Conservation (phyloP, 2,113 vertebrate genomes). For the Megatriorchis doriae region DNA sequence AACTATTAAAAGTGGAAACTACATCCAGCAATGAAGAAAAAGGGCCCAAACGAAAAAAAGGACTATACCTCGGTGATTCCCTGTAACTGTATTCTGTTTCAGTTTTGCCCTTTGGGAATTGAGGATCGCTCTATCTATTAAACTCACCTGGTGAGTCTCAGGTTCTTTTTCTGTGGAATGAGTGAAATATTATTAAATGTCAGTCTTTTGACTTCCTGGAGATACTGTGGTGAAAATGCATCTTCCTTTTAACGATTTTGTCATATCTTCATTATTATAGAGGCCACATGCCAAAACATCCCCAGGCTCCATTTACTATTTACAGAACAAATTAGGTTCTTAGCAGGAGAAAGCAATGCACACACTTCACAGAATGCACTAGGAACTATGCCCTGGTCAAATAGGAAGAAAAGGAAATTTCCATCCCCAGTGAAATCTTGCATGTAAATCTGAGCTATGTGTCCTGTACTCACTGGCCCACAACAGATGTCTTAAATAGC, state of each 20-base stretch:
- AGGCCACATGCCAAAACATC: not conserved
- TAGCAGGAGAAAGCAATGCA: not conserved
- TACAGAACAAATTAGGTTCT: not conserved
- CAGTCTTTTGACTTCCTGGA: not conserved
- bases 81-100: not conserved
- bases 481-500: not conserved
- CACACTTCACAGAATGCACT: not conserved
- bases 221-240: not conserved
- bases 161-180: not conserved
- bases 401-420: not conserved
- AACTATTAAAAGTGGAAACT: not conserved
- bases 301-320: not conserved
- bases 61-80: not conserved
- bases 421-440: not conserved
- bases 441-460: not conserved
- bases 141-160: not conserved
- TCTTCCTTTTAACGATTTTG: not conserved
- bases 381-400: not conserved
- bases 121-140: not conserved
- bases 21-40: not conserved
- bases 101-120: not conserved
- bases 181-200: not conserved
- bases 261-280: not conserved
- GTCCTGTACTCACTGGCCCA: accelerated
- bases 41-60: not conserved